Evolutionary conservation across 2,113 vertebrate species (phyloP).

Genomic region (Chloebia gouldiae): DNA sequence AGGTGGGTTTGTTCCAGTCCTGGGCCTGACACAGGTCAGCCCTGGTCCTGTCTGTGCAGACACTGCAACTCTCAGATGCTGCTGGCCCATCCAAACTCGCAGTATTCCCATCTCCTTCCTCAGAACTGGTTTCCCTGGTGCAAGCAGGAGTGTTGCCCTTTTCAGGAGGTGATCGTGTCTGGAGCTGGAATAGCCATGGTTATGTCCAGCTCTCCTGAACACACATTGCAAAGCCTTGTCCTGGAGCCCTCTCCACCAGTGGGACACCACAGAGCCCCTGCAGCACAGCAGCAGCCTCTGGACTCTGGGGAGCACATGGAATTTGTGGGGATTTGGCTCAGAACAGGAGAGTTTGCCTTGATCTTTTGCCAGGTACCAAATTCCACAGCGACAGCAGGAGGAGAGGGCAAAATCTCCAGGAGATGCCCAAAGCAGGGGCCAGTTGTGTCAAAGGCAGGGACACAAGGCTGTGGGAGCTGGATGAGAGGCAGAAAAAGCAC

Average conservation of each 20-base stretch:
- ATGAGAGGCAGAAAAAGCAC: neutral
- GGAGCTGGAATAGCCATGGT: neutral
- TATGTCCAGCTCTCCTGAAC: neutral
- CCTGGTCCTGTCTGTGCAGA: neutral
- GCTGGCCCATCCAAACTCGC: neutral
- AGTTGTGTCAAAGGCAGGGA: neutral
- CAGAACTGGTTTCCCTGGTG: neutral
- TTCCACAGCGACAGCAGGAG: accelerated
- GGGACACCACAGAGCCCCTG: neutral
- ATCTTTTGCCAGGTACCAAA: neutral
- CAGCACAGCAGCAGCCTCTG: neutral
- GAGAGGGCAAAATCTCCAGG: neutral
- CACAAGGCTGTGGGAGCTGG: neutral
- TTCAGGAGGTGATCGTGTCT: neutral
- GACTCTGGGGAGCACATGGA: accelerated
- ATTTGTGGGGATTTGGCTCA: neutral
- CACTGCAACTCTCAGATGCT: neutral
- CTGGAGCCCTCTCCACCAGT: neutral
- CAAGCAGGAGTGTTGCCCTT: neutral
- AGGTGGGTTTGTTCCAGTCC: neutral
- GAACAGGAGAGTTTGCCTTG: neutral
- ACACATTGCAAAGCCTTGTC: neutral
- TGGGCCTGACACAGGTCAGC: neutral
- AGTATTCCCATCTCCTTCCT: neutral
- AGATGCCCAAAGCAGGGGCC: no score